phyloP scores from a whole-genome alignment of 2,888 invertebrate genomes.

The Malachius bipustulatus region DNA sequence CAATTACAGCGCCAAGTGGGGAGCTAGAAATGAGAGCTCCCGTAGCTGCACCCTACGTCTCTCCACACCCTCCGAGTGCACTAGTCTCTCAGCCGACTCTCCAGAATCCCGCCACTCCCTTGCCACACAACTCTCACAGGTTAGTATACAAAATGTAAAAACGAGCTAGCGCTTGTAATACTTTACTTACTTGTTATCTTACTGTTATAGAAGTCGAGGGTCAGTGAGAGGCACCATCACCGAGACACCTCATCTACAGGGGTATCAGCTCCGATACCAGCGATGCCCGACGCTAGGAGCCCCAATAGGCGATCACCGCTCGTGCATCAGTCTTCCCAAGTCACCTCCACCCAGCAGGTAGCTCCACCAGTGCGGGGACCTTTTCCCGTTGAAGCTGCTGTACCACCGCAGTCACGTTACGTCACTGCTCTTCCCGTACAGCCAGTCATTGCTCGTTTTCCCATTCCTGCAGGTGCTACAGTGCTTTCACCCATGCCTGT shows the following conservation, averaged over 20 bases:
- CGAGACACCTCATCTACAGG: too few species aligned
- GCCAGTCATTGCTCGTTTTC: conserved; percentile 41
- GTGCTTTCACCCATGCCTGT: conserved; percentile 35
- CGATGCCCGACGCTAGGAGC: neutral
- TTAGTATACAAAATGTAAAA: conserved; percentile 29
- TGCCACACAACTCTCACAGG: conserved; percentile 39
- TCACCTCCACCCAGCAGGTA: too few species aligned
- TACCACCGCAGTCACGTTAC: conserved; percentile 43
- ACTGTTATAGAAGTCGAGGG: conserved; percentile 29
- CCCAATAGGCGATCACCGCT: neutral
- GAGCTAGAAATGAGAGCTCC: too few species aligned
- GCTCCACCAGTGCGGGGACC: conserved; percentile 17
- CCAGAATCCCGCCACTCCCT: conserved; percentile 47
- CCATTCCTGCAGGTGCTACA: conserved; percentile 38
- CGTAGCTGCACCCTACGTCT: too few species aligned
- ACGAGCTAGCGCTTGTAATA: neutral
- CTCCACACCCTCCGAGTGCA: conserved; percentile 50
- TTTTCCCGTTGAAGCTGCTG: conserved; percentile 35
- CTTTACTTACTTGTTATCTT: conserved; percentile 2
- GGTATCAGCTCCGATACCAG: too few species aligned
- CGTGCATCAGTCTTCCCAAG: neutral
- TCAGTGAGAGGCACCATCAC: conserved; percentile 21
- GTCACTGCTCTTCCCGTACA: conserved; percentile 47
- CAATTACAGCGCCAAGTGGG: conserved; percentile 31
- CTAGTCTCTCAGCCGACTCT: conserved; percentile 58